A percentile compares a stretch with the other conserved stretches of the same genome.
phyloP scores from a whole-genome alignment of 1,140 invertebrate species.

The Maniola jurtina region DNA sequence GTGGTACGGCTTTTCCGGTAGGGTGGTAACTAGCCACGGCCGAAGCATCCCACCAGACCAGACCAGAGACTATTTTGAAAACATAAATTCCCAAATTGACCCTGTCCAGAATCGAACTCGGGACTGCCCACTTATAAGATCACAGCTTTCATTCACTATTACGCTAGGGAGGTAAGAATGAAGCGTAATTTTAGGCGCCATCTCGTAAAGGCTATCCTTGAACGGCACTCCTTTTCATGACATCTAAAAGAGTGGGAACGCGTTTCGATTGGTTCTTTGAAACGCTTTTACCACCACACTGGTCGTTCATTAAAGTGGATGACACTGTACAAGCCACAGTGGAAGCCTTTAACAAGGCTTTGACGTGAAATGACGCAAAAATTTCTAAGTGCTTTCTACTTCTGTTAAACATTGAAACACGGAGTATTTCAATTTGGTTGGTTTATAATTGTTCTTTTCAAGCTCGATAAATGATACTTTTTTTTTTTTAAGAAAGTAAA shows the following conservation, averaged over 20 bases:
- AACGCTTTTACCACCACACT: slow-evolving; percentile 30
- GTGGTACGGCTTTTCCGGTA: no score
- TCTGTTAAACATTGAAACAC: not conserved
- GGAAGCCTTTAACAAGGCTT: slow-evolving; percentile 21
- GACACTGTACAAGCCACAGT: slow-evolving; percentile 36
- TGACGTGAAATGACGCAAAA: slow-evolving; percentile 9
- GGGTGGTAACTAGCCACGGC: no score
- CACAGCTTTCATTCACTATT: no score
- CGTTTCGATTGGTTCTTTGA: slow-evolving; percentile 41
- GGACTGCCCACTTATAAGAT: no score
- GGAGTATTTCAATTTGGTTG: not conserved
- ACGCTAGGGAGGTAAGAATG: not conserved
- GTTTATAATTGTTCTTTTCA: not conserved
- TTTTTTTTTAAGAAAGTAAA: no score
- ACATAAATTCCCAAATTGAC: no score
- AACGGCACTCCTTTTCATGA: slow-evolving; percentile 37
- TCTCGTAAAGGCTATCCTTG: slow-evolving; percentile 27
- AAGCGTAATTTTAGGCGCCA: slow-evolving; percentile 33
- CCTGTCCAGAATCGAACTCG: no score
- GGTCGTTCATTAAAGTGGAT: slow-evolving; percentile 41
- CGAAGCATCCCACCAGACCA: no score
- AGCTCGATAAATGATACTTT: no score
- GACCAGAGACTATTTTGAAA: no score
- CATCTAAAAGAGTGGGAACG: slow-evolving; percentile 27
- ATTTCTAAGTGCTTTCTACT: not conserved